These are phyloP conservation scores for Poeciliopsis paucimaculata DNA, from an alignment of 2,797 vertebrate genomes.

Conservation along the genomic window DNA sequence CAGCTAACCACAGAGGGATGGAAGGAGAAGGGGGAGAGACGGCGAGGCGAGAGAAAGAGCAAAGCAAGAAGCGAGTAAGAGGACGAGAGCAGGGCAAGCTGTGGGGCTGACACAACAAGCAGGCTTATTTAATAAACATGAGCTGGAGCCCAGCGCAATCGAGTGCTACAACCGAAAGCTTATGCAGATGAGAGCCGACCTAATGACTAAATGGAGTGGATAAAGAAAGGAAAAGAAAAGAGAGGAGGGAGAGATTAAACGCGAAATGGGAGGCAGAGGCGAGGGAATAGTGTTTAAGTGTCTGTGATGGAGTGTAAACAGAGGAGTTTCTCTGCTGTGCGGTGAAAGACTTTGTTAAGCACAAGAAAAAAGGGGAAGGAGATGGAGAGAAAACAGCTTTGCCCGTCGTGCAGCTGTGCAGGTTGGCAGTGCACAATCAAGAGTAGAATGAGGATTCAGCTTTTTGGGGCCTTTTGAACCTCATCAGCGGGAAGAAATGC, in stretches of 20 bases:
- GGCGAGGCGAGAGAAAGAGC: constrained; percentile 50
- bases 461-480: constrained; percentile 20
- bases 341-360: constrained; percentile 64
- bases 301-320: constrained; percentile 79
- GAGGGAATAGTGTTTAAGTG: constrained; percentile 74
- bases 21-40: constrained; percentile 41
- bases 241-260: constrained; percentile 72
- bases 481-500: constrained; percentile 18
- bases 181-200: constrained; percentile 79
- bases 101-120: constrained; percentile 78
- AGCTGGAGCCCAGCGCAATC: constrained; percentile 74
- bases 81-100: constrained; percentile 63
- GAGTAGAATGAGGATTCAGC: constrained; percentile 11
- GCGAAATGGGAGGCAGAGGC: constrained; percentile 65
- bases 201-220: constrained; percentile 80
- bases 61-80: constrained; percentile 58
- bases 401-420: constrained; percentile 41
- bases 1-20: constrained; percentile 45
- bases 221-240: constrained; percentile 69
- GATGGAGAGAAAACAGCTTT: constrained; percentile 36
- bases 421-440: constrained; percentile 43
- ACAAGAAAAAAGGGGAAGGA: constrained; percentile 43
- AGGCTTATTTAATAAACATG: constrained; percentile 84
- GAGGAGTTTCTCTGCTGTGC: constrained; percentile 60
- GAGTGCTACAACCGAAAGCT: constrained; percentile 73